Evolutionary conservation across 2,113 vertebrate genomes (phyloP).

Genomic region (Thalassarche chlororhynchos): DNA sequence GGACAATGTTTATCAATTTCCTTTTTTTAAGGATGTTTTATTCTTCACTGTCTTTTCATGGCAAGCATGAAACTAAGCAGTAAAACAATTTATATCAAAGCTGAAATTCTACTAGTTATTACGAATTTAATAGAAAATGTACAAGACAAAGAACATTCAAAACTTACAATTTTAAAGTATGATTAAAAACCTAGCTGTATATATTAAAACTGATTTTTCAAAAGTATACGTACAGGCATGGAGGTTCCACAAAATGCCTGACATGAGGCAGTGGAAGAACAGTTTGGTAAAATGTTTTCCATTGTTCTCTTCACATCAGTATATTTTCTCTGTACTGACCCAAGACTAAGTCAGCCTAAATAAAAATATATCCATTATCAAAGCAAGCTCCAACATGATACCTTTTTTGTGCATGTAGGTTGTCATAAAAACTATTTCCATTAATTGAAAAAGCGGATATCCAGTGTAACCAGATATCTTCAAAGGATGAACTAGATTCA

Average conservation of each 20-base stretch:
- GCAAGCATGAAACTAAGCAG: background rate
- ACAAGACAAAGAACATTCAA: background rate
- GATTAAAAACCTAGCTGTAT: background rate
- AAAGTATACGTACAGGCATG: rapidly evolving
- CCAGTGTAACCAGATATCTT: background rate
- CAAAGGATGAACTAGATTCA: background rate
- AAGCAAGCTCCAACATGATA: background rate
- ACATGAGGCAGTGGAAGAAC: background rate
- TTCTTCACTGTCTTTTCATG: background rate
- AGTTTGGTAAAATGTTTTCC: background rate
- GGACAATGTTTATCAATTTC: background rate
- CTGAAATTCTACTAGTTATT: background rate
- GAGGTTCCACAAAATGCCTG: background rate
- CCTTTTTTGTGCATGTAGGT: background rate
- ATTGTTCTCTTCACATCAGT: background rate
- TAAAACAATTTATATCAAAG: background rate
- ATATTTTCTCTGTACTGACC: background rate
- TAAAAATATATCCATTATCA: background rate
- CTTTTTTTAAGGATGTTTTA: background rate
- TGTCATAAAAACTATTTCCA: background rate
- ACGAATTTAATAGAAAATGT: background rate
- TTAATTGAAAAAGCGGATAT: background rate
- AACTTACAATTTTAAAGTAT: background rate
- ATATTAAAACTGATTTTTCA: background rate
- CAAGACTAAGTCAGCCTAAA: background rate